Evolutionary conservation across 1,140 invertebrate species (phyloP).

Genomic region (Aphaenogaster floridana): DNA sequence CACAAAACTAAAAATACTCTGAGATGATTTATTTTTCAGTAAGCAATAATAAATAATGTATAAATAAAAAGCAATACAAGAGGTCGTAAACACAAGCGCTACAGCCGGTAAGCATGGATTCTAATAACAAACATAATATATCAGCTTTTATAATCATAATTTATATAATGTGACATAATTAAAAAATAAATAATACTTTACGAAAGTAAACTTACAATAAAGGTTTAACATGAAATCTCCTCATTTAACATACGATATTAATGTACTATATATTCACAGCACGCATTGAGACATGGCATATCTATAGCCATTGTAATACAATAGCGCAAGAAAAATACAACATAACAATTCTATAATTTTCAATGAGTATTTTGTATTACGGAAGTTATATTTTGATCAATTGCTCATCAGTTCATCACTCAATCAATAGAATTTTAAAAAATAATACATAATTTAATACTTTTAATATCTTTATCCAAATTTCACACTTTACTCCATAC

Average conservation of each 20-base stretch:
- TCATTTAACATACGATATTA: conserved; percentile 22
- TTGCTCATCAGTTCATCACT: conserved; percentile 11
- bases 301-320: neutral
- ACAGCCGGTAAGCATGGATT: conserved; percentile 48
- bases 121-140: conserved; percentile 66
- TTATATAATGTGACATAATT: conserved; percentile 5
- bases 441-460: neutral
- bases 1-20: conserved; percentile 70
- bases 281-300: conserved; percentile 13
- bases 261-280: conserved; percentile 45
- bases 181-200: conserved; percentile 65
- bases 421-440: conserved; percentile 2
- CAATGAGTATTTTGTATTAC: conserved; percentile 15
- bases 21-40: conserved; percentile 75
- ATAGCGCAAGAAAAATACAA: conserved; percentile 17
- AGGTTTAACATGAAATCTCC: conserved; percentile 20
- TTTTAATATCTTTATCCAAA: neutral
- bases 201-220: conserved; percentile 57
- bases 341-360: conserved; percentile 27
- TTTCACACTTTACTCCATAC: conserved; percentile 1
- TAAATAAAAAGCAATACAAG: conserved; percentile 70
- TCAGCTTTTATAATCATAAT: conserved; percentile 2
- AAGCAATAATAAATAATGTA: conserved; percentile 75
- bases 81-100: conserved; percentile 55
- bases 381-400: conserved; percentile 20